Evolutionary conservation across 2,888 invertebrate species (phyloP), one percentile per base, ranked within the genome.

Genomic region (Drosophila sordidula): DNA sequence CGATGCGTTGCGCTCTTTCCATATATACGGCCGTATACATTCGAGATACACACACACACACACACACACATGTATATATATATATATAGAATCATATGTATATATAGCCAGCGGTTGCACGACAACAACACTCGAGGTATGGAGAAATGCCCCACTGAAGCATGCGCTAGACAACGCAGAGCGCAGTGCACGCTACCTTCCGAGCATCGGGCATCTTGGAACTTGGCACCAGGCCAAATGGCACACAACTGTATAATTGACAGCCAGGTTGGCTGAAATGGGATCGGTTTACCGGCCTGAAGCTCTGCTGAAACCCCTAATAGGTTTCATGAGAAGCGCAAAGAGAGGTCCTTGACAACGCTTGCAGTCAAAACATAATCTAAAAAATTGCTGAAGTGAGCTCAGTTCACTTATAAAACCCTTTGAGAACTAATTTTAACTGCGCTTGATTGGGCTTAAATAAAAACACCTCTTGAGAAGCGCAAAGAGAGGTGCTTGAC

Each of bases 1-100:
- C 89, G 85, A 89, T 85, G 87, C 89, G 89, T 87, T 89, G 89
- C 81, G 85, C 68, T 63, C 44, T 56, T 44, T 38, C 32, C 18
- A 47, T 57, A 56, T 45, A 49, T 42, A 49, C 16, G 49, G 26
- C 18, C 18, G 34, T 38, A 47, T 50, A 56, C 34, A 34, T 34
- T 18, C 18, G 18, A 18, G 18, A 18, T 18, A 18, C 18, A 47
- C 51, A 59, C 16, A 65, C 14, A 65, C 14, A 46, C 45, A 12
- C 39, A 56, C 39, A 39, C 38, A 51, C 44, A 65, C 26, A 64
- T 14, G 32, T 50, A 67, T 47, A 54, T 57, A 22, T 16, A 51
- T 65, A 39, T 25, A 50, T 49, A 34, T 46, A 32, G 11, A 32
- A 11, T 11, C 34, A 54, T 5, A 9, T 58, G 46, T 52, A 25